Conservation (phyloP, 2,888 invertebrate genomes). For the Cephus sareptanus region DNA sequence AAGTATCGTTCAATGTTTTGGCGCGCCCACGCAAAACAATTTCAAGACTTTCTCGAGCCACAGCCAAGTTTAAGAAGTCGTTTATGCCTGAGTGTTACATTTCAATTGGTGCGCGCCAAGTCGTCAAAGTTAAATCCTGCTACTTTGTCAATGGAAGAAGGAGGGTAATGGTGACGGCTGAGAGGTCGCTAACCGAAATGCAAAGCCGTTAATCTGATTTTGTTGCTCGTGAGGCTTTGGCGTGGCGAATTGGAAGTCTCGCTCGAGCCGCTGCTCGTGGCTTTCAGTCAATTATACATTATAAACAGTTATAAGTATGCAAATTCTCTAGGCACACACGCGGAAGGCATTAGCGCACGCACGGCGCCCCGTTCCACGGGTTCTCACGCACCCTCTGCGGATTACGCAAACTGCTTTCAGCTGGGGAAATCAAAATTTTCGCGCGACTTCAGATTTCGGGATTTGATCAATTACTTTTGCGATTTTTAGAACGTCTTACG, state of each 20-base stretch:
- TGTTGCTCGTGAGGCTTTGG: conserved; percentile 29
- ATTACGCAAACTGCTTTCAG: no score
- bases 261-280: conserved; percentile 26
- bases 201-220: conserved; percentile 54
- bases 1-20: no score
- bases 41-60: no score
- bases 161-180: conserved; percentile 8
- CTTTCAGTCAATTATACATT: conserved; percentile 55
- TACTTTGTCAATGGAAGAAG: background rate
- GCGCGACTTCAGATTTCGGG: no score
- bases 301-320: conserved; percentile 55
- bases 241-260: conserved; percentile 19
- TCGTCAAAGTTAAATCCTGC: background rate
- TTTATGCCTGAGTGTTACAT: background rate
- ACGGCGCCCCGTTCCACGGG: conserved; percentile 18
- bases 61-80: no score
- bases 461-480: no score
- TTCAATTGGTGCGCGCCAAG: background rate
- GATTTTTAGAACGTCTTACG: no score
- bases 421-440: no score
- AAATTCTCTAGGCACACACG: conserved; percentile 29
- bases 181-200: conserved; percentile 28
- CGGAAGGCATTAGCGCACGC: background rate
- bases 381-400: conserved; percentile 8
- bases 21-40: no score